Percentiles rank a stretch among this genome's conserved stretches.
These are phyloP conservation scores for Glaucidium brasilianum DNA, from an alignment of 2,113 vertebrate species.

Conservation along the genomic window DNA sequence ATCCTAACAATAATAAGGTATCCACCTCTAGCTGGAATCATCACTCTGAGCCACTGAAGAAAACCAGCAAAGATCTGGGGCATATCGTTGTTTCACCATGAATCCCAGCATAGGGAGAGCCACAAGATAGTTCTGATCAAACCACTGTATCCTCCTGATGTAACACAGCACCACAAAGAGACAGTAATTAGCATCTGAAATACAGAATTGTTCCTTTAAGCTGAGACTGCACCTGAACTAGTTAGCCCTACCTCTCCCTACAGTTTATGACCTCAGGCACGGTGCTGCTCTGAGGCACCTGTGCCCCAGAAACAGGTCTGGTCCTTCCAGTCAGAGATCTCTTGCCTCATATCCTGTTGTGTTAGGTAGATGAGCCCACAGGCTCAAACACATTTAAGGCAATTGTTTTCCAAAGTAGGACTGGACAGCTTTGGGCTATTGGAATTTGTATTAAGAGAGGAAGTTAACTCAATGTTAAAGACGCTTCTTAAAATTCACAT, in stretches of 20 bases:
- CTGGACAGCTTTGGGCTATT: background rate
- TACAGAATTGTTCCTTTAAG: background rate
- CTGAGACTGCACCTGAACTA: background rate
- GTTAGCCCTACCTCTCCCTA: background rate
- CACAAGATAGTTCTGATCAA: background rate
- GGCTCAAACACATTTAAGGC: background rate
- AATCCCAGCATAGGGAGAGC: background rate
- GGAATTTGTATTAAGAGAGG: background rate
- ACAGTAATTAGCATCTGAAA: background rate
- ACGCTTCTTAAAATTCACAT: background rate
- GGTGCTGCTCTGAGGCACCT: background rate
- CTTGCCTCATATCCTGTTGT: background rate
- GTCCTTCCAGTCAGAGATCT: background rate
- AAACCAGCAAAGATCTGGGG: background rate
- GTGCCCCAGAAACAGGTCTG: background rate
- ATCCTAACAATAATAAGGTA: background rate
- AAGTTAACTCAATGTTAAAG: background rate
- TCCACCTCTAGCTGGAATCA: background rate
- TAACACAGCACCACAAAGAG: background rate
- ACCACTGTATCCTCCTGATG: background rate
- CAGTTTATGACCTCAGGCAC: background rate
- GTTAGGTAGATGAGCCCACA: background rate
- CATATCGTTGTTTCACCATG: background rate
- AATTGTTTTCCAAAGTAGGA: background rate
- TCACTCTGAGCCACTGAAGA: background rate